Base-by-base conservation (phyloP, 1,140 invertebrate species). In the Nylanderia fulva region DNA sequence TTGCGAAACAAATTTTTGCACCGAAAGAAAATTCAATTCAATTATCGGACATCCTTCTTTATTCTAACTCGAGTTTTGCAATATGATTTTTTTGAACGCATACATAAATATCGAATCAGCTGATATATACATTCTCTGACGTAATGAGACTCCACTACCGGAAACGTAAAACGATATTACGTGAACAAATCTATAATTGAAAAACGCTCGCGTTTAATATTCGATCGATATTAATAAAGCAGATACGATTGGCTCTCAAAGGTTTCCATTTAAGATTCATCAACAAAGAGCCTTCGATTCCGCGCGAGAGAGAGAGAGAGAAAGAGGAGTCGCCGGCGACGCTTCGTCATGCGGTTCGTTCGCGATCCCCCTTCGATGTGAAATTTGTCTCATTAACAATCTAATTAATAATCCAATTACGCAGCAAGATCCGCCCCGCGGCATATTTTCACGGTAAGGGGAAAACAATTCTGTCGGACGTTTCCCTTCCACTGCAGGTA, bases 361-460 rank as follows among this genome's bases (percentile, higher is more conserved):
- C 71, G 11, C 58, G 39, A 66, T 89, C n/a, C 79, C 91, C 88
- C 90, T 89, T 90, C 88, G 85, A 92, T 88, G 86, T 82, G 90
- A 93, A 94, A 94, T 94, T 91, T 93, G 93, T 94, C 93, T 94
- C 94, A 94, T 94, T 94, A 95, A 94, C 94, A 92, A 94, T 93
- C 93, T 94, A 95, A 95, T 95, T 95, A 94, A 94, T 95, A 95
- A 94, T 95, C 93, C 93, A 95, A 94, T 94, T 94, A 94, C 92
- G 92, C 87, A 88, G 92, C 91, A 92, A 93, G 91, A 92, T 92
- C 91, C 91, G 86, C 88, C 85, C 86, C 74, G 87, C 86, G 91
- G 90, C 90, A 92, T 93, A 93, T 93, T 94, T 94, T 93, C 92
- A 92, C 85, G 92, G 89, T 93, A 94, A 93, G 92, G 91, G 91